These are phyloP conservation scores for Thera britannica DNA, from an alignment of 2,888 invertebrate genomes.

Conservation along the genomic window DNA sequence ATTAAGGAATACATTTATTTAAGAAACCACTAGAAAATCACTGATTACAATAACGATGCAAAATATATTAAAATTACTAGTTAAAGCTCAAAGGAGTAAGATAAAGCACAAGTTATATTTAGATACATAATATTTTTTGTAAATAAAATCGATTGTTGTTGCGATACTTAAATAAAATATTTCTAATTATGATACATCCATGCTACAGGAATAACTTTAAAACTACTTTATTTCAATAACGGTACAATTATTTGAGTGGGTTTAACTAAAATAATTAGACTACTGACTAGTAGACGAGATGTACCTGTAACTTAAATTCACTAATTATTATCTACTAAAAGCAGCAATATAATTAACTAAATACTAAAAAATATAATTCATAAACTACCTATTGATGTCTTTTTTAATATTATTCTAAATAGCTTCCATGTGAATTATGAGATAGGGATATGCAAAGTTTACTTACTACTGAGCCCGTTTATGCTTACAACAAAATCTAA, in stretches of 20 bases:
- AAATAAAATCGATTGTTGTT: constrained; percentile 2
- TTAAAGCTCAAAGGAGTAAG: constrained; percentile 54
- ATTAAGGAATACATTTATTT: not conserved
- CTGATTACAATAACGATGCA: constrained; percentile 13
- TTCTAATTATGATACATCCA: not conserved
- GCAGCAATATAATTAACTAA: constrained; percentile 22
- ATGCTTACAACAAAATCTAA: constrained; percentile 1
- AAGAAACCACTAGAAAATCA: constrained; percentile 16
- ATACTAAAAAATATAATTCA: constrained; percentile 14
- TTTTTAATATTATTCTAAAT: constrained; percentile 13
- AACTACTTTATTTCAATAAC: constrained; percentile 9
- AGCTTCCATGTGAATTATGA: constrained; percentile 4
- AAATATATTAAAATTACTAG: constrained; percentile 43
- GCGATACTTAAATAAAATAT: not conserved
- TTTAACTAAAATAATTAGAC: constrained; percentile 58
- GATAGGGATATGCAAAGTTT: constrained; percentile 24
- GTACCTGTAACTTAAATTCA: constrained; percentile 58
- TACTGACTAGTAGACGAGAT: constrained; percentile 76
- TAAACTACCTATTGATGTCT: constrained; percentile 18
- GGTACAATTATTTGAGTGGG: constrained; percentile 32
- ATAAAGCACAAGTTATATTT: constrained; percentile 6
- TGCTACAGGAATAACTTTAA: constrained; percentile 3
- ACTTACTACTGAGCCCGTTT: not conserved
- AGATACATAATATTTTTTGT: constrained; percentile 1
- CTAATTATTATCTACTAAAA: constrained; percentile 32